These are phyloP conservation scores for Mythimna lalbum DNA, from an alignment of 2,888 invertebrate genomes.

Conservation along the genomic window DNA sequence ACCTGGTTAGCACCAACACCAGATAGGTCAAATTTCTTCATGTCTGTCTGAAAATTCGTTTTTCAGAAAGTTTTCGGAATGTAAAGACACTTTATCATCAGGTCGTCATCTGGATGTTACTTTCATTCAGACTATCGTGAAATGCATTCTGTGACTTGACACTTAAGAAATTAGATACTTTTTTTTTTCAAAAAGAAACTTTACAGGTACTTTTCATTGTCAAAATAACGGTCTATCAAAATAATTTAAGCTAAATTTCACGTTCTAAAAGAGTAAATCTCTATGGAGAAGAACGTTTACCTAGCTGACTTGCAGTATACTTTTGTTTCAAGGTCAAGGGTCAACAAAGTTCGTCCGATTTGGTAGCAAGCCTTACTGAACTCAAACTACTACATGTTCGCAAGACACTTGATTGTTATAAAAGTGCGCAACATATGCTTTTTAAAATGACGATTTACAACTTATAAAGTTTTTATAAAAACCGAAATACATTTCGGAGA, in stretches of 20 bases:
- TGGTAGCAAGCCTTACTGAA: conserved; percentile 40
- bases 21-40: neutral
- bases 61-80: neutral
- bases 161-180: too few relatives aligned
- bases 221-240: too few relatives aligned
- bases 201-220: too few relatives aligned
- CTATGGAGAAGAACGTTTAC: too few relatives aligned
- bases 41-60: neutral
- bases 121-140: neutral
- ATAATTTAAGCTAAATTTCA: too few relatives aligned
- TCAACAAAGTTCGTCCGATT: conserved; percentile 43
- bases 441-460: neutral
- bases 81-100: neutral
- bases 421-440: conserved; percentile 44
- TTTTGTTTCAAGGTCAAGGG: conserved; percentile 11
- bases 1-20: neutral
- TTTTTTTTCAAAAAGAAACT: too few relatives aligned
- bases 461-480: too few relatives aligned
- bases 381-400: conserved; percentile 38
- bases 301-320: neutral
- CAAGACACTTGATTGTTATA: conserved; percentile 41
- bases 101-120: neutral
- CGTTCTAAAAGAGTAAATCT: too few relatives aligned
- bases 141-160: neutral
- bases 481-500: too few relatives aligned